Evolutionary conservation across 2,888 invertebrate genomes (phyloP), one percentile per base, ranked within the genome.

Genomic region (Anthrax anthrax): DNA sequence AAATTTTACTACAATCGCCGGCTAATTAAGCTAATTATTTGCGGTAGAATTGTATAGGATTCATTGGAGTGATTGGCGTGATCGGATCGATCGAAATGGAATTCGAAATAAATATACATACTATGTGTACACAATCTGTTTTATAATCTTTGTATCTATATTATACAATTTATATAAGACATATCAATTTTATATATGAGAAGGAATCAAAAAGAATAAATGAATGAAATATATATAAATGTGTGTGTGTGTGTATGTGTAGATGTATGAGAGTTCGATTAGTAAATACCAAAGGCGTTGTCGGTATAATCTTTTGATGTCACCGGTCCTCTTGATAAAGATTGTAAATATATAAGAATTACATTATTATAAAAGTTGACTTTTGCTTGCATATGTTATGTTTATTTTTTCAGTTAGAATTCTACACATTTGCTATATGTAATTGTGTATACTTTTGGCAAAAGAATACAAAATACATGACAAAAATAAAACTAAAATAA

Each of bases 31-130:
- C 46, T 46, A 46, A 46, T 46, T 46, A 46, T 46, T 46, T 41
- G 18, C 29, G 29, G 29, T 32, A 32, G 29, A 32, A 32, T 32
- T 16, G 37, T 23, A n/a, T n/a, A 18, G 39, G 39, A 41, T 46
- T 41, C 42, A n/a, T n/a, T n/a, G 12, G 29, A 37, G 19, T 46
- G 46, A 46, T 46, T 46, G 46, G 46, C 46, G 46, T 46, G 46
- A 46, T 46, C 46, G 42, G 46, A 46, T 46, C 46, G 46, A 46
- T 46, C 37, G 46, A 46, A 46, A 46, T 46, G 46, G 46, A 46
- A 46, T 46, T 41, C 37, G 41, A 42, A 46, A 41, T 37, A 41
- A 37, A 46, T 42, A 42, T 37, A 46, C 23, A 23, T 23, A 6
- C 23, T 8, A 8, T 23, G n/a, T n/a, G n/a, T n/a, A n/a, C n/a